Evolutionary conservation across 1,140 invertebrate genomes (phyloP), one percentile per base, ranked within the genome.

Genomic region (Tetraneura akinire): DNA sequence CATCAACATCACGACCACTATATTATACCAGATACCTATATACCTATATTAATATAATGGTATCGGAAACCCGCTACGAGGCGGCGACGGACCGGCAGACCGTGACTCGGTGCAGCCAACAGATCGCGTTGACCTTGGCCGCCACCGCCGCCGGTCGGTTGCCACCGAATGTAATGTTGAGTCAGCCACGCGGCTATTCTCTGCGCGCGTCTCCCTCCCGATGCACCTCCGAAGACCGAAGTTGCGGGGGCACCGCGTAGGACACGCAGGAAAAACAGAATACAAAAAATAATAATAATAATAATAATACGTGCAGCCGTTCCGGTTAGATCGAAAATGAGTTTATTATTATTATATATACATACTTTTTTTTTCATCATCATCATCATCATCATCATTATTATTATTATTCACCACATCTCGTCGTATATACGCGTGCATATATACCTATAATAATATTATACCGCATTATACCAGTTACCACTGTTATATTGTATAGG

Each of bases 91-190:
- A n/a, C 21, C 45, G 42, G 45, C 23, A 47, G 45, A 70, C 64
- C 64, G 18, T 66, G 64, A 66, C 64, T 66, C 64, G 64, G 32
- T n/a, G 64, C 32, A 21, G 64, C 64, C 32, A 76, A 76, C 73
- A 45, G 73, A 76, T 60, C 73, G 73, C 32, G 53, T 76, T 60
- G 73, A 76, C 73, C 73, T 76, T 76, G 73, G 73, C 73, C 73
- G 73, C 11, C 70, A 23, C n/a, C 23, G 42, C 14, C 18, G 11
- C 49, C 16, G n/a, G 73, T 57, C 73, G 73, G 73, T 78, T 47
- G 73, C 73, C 73, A 78, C 73, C 73, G 62, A 78, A 78, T 47
- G 73, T 78, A 78, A 78, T 62, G 73, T 78, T 78, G 73, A 78
- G 73, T 78, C 73, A 78, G 73, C 73, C 73, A 78, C 73, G 60